A percentile compares a stretch with the other conserved stretches of the same genome.
phyloP scores from a whole-genome alignment of 2,113 vertebrate genomes.

The Equus przewalskii region DNA sequence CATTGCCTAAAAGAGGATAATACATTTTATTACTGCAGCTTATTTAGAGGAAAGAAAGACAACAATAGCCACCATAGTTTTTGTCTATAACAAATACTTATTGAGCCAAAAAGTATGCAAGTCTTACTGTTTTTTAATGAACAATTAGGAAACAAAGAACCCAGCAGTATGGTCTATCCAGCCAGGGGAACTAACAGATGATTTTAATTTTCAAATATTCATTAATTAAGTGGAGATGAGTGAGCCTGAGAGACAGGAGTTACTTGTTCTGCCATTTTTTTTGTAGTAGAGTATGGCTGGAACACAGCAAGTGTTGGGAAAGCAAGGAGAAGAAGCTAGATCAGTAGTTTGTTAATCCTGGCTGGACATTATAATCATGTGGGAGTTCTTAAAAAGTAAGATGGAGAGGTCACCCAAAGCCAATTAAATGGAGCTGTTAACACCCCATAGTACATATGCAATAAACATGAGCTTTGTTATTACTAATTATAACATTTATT shows the following conservation, averaged over 20 bases:
- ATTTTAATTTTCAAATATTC: constrained; percentile 36
- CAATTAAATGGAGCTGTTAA: not conserved
- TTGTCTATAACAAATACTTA: not conserved
- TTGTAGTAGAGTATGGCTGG: not conserved
- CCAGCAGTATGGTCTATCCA: not conserved
- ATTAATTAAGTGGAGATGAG: not conserved
- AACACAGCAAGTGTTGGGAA: not conserved
- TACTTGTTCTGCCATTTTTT: not conserved
- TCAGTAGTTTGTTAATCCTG: not conserved
- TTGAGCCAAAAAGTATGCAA: not conserved
- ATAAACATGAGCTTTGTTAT: not conserved
- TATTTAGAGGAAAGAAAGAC: not conserved
- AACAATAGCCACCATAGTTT: not conserved
- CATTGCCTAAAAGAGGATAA: not conserved
- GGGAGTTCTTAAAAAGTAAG: not conserved
- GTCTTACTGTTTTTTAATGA: not conserved
- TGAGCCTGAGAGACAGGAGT: not conserved
- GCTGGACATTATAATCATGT: not conserved
- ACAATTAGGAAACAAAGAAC: not conserved
- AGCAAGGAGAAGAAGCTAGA: not conserved
- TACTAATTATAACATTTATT: not conserved
- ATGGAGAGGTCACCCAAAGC: not conserved
- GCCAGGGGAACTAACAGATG: not conserved
- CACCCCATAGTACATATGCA: not conserved
- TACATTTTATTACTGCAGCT: not conserved